Percentiles rank a stretch among this genome's conserved stretches.
Conservation (phyloP, 2,113 vertebrate genomes). For the Abramis brama region DNA sequence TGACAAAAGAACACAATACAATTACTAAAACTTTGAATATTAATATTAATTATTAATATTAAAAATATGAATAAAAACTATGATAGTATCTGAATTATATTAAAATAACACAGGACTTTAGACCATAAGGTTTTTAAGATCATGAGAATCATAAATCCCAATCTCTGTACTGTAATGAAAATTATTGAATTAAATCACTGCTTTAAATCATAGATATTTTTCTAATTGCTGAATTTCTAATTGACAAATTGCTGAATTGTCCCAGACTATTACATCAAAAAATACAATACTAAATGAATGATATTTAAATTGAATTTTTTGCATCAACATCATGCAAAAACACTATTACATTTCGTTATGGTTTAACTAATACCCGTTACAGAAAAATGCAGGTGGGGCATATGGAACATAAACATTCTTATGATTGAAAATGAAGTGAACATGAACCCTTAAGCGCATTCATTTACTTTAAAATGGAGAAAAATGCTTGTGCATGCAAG, state of each 20-base stretch:
- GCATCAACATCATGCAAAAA: neutral
- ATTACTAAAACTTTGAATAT: too few relatives aligned
- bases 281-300: neutral
- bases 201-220: neutral
- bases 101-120: too few relatives aligned
- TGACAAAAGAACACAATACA: too few relatives aligned
- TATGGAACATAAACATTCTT: neutral
- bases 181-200: neutral
- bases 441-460: conserved; percentile 15
- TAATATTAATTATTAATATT: too few relatives aligned
- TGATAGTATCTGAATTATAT: too few relatives aligned
- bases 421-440: conserved; percentile 15
- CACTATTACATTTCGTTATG: neutral
- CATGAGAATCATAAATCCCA: neutral
- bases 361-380: neutral
- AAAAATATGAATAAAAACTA: too few relatives aligned
- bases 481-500: conserved; percentile 75
- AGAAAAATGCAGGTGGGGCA: neutral
- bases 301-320: neutral
- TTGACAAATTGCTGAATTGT: neutral
- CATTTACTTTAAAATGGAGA: conserved; percentile 28
- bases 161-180: too few relatives aligned
- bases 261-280: neutral
- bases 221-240: too few relatives aligned
- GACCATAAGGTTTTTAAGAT: neutral